Evolutionary conservation across 2,797 vertebrate species (phyloP).

Genomic region (Erethizon dorsatum): DNA sequence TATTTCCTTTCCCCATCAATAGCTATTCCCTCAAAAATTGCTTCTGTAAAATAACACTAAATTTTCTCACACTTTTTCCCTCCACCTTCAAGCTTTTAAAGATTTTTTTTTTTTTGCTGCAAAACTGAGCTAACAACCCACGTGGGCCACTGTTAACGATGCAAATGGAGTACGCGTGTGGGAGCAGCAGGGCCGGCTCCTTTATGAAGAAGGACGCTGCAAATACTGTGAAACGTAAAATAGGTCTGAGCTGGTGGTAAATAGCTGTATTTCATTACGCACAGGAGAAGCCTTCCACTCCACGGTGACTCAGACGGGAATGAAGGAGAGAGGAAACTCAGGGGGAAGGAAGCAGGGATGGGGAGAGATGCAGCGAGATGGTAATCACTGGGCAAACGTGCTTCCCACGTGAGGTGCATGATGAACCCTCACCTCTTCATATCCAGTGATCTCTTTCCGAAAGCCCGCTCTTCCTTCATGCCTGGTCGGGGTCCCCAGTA

Average conservation of each 20-base stretch:
- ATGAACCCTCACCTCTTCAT: neutral
- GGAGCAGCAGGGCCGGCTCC: neutral
- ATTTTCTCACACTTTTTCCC: slow-evolving; percentile 36
- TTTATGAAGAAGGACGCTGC: neutral
- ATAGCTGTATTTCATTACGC: neutral
- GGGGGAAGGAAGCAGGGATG: neutral
- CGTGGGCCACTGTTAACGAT: neutral
- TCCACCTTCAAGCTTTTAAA: slow-evolving; percentile 34
- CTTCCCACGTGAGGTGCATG: neutral
- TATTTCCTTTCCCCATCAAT: slow-evolving; percentile 38
- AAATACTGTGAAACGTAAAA: neutral
- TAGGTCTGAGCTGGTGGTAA: neutral
- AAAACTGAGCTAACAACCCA: neutral
- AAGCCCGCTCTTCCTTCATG: neutral
- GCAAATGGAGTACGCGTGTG: neutral
- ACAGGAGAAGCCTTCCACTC: neutral
- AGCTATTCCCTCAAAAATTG: slow-evolving; percentile 47
- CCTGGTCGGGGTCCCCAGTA: neutral
- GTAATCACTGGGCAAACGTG: neutral
- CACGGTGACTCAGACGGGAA: neutral
- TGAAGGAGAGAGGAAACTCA: neutral
- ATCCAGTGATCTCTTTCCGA: neutral
- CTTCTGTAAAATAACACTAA: slow-evolving; percentile 25
- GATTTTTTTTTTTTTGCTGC: neutral
- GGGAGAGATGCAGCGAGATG: neutral